phyloP scores from a whole-genome alignment of 1,140 invertebrate genomes.

The Anastatus disparis region DNA sequence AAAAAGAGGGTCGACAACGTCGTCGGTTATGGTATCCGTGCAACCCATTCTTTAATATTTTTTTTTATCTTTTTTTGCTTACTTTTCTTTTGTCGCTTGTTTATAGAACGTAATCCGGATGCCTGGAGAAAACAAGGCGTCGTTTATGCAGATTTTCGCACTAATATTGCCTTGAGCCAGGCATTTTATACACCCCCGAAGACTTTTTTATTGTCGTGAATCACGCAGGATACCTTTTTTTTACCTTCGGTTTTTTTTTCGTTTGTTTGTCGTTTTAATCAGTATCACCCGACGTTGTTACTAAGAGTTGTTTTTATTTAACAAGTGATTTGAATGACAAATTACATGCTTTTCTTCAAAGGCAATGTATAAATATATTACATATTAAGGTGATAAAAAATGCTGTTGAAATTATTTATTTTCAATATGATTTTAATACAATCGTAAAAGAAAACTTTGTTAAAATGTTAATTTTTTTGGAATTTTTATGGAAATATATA shows the following conservation, averaged over 20 bases:
- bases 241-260: too few species aligned
- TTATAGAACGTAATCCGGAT: slow-evolving; percentile 9
- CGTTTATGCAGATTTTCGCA: slow-evolving; percentile 37
- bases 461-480: too few species aligned
- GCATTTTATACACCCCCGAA: background rate
- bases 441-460: too few species aligned
- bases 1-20: background rate
- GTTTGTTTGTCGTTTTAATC: slow-evolving; percentile 25
- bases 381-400: too few species aligned
- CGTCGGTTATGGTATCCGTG: too few species aligned
- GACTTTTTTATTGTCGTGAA: slow-evolving; percentile 8
- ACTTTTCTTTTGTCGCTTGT: background rate
- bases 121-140: slow-evolving; percentile 16
- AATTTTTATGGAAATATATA: too few species aligned
- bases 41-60: background rate
- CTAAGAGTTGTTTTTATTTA: background rate
- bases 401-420: too few species aligned
- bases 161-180: slow-evolving; percentile 13
- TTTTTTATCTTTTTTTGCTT: background rate
- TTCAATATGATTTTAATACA: too few species aligned
- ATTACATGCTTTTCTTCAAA: background rate
- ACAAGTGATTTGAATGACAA: slow-evolving; percentile 13
- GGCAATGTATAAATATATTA: too few species aligned
- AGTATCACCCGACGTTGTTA: background rate
- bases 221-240: slow-evolving; percentile 4